These are phyloP conservation scores for Carlito syrichta DNA, from an alignment of 2,113 vertebrate genomes.

Conservation along the genomic window DNA sequence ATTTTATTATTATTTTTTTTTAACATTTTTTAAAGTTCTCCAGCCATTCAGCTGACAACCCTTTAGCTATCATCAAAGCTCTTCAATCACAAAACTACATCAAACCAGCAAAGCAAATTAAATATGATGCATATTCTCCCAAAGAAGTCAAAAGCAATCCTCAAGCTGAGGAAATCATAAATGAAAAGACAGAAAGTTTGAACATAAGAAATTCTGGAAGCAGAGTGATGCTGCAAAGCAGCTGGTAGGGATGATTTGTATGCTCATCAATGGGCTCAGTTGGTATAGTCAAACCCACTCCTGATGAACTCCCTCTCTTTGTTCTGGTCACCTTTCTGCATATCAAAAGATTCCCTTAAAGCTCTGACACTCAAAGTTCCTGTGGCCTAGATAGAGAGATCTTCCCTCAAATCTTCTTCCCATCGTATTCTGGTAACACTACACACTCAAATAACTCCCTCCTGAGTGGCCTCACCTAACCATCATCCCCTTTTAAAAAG, in stretches of 20 bases:
- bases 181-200: slow-evolving; percentile 30
- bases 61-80: slow-evolving; percentile 50
- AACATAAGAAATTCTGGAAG: neutral
- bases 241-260: neutral
- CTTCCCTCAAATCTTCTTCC: neutral
- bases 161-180: slow-evolving; percentile 19
- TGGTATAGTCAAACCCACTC: neutral
- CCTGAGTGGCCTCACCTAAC: neutral
- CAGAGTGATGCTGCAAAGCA: neutral
- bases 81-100: slow-evolving; percentile 31
- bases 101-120: slow-evolving; percentile 50
- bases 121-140: slow-evolving; percentile 34
- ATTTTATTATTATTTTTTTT: slow-evolving; percentile 53
- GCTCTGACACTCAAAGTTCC: neutral
- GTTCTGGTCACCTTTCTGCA: neutral
- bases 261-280: neutral
- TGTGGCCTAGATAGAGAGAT: neutral
- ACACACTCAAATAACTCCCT: neutral
- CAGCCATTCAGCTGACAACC: slow-evolving; percentile 46
- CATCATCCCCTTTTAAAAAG: neutral
- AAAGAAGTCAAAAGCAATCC: slow-evolving; percentile 19
- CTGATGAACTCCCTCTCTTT: neutral
- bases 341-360: neutral
- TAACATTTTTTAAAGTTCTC: slow-evolving; percentile 39
- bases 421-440: neutral